Conservation (phyloP, 2,113 vertebrate species). For the Vicugna pacos region DNA sequence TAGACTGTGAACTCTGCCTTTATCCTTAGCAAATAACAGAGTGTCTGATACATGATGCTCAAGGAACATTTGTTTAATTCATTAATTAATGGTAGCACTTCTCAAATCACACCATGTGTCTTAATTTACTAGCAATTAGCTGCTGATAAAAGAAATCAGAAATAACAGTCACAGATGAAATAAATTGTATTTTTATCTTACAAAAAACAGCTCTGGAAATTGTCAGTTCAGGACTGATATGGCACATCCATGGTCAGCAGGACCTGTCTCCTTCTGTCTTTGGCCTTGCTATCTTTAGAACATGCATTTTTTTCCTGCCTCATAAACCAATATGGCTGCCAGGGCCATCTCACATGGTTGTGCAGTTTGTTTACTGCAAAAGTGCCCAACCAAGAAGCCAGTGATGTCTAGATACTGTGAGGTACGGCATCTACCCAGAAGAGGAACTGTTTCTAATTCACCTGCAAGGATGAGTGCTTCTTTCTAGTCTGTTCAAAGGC, state of each 20-base stretch:
- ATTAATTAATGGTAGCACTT: neutral
- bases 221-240: neutral
- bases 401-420: neutral
- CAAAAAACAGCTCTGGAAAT: neutral
- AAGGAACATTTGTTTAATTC: slow-evolving; percentile 49
- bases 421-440: neutral
- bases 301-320: neutral
- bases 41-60: slow-evolving; percentile 7
- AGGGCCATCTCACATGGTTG: neutral
- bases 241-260: neutral
- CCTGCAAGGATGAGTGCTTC: neutral
- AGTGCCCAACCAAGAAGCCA: neutral
- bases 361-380: slow-evolving; percentile 11
- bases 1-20: neutral
- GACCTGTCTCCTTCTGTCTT: neutral
- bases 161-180: neutral
- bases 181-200: slow-evolving; percentile 11
- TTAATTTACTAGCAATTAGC: slow-evolving; percentile 51
- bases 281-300: slow-evolving; percentile 28
- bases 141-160: slow-evolving; percentile 42
- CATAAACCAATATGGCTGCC: neutral
- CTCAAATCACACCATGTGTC: neutral
- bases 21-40: neutral
- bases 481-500: slow-evolving; percentile 31
- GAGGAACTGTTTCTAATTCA: slow-evolving; percentile 3